These are phyloP conservation scores for Tarsius wallacei DNA, from an alignment of 2,797 vertebrate species.

Conservation along the genomic window DNA sequence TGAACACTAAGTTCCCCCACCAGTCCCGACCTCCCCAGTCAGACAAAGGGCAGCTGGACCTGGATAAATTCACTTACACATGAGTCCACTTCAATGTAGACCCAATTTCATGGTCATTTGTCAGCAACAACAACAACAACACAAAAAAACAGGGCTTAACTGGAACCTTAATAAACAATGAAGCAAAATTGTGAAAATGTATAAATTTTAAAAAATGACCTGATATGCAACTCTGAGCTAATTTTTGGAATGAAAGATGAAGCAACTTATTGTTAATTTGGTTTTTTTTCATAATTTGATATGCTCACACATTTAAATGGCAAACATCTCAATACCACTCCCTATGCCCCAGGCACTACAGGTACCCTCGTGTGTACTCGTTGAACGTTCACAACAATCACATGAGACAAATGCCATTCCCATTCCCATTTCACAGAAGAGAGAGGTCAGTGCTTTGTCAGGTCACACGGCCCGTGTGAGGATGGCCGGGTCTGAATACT, in stretches of 20 bases:
- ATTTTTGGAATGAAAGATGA: neutral
- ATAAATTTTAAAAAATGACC: neutral
- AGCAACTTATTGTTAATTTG: neutral
- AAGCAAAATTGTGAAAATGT: conserved; percentile 5
- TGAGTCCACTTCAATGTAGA: neutral
- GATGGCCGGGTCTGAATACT: too few species aligned
- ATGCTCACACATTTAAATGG: neutral
- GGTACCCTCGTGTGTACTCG: too few species aligned
- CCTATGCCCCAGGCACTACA: neutral
- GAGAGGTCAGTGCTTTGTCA: neutral
- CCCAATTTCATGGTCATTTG: neutral
- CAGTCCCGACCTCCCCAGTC: neutral
- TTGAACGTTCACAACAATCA: neutral
- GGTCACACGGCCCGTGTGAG: neutral
- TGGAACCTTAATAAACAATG: neutral
- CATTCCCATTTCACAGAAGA: neutral
- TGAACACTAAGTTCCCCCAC: neutral
- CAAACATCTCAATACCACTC: neutral
- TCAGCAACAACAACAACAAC: neutral
- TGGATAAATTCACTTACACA: neutral
- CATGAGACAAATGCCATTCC: neutral
- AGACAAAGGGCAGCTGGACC: neutral
- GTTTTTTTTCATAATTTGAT: neutral
- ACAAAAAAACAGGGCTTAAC: neutral
- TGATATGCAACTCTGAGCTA: neutral